Percentiles rank a stretch among this genome's conserved stretches.
phyloP scores from a whole-genome alignment of 2,113 vertebrate species.

The Melanocharis versteri region DNA sequence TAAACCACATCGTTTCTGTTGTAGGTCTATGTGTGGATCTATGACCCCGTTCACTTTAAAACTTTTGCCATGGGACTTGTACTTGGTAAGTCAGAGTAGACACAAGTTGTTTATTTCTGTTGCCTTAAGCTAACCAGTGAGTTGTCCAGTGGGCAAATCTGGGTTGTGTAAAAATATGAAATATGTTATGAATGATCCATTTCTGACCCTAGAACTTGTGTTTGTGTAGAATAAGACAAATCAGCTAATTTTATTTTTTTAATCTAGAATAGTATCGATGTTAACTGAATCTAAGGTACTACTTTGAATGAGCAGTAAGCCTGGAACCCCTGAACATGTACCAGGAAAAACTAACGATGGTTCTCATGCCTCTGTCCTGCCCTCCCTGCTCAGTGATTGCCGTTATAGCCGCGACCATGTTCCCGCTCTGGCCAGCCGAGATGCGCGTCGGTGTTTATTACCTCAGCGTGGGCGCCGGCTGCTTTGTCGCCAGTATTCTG shows the following conservation, averaged over 20 bases:
- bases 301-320: not conserved
- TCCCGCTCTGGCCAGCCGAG: slow-evolving; percentile 97
- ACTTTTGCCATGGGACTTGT: slow-evolving; percentile 99
- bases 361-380: not conserved
- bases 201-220: not conserved
- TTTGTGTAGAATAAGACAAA: not conserved
- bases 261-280: not conserved
- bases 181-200: not conserved
- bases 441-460: slow-evolving; percentile 99
- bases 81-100: slow-evolving; percentile 81
- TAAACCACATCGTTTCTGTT: slow-evolving; percentile 50
- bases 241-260: not conserved
- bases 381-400: slow-evolving; percentile 82
- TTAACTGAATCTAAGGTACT: not conserved
- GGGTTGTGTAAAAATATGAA: not conserved
- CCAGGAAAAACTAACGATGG: not conserved
- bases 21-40: slow-evolving; percentile 97
- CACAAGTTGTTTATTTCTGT: not conserved
- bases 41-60: slow-evolving; percentile 97
- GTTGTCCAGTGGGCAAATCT: not conserved
- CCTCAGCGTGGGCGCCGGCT: slow-evolving; percentile 95
- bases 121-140: not conserved
- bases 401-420: slow-evolving; percentile 95
- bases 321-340: not conserved
- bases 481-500: slow-evolving; percentile 97